Conservation (phyloP, 2,888 invertebrate species). For the Frankliniella fusca region DNA sequence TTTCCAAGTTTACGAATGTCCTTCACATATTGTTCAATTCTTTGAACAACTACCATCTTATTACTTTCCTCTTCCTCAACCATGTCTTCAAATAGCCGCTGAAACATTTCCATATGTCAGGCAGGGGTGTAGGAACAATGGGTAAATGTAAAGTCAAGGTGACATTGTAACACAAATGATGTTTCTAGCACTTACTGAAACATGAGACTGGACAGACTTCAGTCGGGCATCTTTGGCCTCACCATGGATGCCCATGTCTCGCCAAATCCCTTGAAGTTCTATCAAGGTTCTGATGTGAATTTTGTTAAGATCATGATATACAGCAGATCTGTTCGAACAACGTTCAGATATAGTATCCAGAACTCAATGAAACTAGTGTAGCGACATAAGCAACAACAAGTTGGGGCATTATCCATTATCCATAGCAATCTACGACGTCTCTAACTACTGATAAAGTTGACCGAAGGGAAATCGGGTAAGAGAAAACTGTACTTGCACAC, state of each 20-base stretch:
- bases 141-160: not conserved
- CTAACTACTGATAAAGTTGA: not conserved
- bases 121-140: not conserved
- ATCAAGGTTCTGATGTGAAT: not conserved
- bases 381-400: not conserved
- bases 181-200: not conserved
- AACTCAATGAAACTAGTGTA: not conserved
- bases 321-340: not conserved
- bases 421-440: not conserved
- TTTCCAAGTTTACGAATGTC: not conserved
- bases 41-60: not conserved
- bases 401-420: not conserved
- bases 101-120: no score
- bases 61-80: conserved; percentile 5
- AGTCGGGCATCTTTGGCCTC: not conserved
- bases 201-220: not conserved
- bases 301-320: not conserved
- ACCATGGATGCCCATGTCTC: not conserved
- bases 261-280: not conserved
- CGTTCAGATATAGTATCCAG: not conserved
- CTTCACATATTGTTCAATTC: not conserved
- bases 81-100: not conserved
- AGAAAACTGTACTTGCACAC: not conserved
- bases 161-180: no score
- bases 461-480: not conserved